Evolutionary conservation across 1,140 invertebrate genomes (phyloP).

Genomic region (roundworm (Caenorhabditis elegans)): WBcel235 BX284605.5:10224001-10224500

Average conservation of each 20-base stretch:
- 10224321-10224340: conserved; percentile 51
- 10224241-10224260: conserved; percentile 66
- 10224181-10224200: conserved; percentile 70
- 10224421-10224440: conserved; percentile 34
- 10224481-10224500: conserved; percentile 74
- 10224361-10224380: conserved; percentile 79
- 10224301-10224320: conserved; percentile 34
- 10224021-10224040: too few relatives aligned
- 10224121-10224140: too few relatives aligned
- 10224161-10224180: conserved; percentile 70
- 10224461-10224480: conserved; percentile 72
- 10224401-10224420: conserved; percentile 72
- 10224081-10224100: too few relatives aligned
- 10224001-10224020: too few relatives aligned
- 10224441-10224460: conserved; percentile 72
- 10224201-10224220: conserved; percentile 71
- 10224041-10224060: too few relatives aligned
- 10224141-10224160: conserved; percentile 72
- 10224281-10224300: conserved; percentile 61
- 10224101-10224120: too few relatives aligned
- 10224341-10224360: conserved; percentile 56
- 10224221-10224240: conserved; percentile 72
- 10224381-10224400: conserved; percentile 89
- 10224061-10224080: too few relatives aligned
- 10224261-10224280: conserved; percentile 67